A percentile compares a stretch with the other conserved stretches of the same genome.
phyloP scores from a whole-genome alignment of 30 jellyfish, hydroid and myxozoan genomes.

The Pelagia noctiluca region DNA sequence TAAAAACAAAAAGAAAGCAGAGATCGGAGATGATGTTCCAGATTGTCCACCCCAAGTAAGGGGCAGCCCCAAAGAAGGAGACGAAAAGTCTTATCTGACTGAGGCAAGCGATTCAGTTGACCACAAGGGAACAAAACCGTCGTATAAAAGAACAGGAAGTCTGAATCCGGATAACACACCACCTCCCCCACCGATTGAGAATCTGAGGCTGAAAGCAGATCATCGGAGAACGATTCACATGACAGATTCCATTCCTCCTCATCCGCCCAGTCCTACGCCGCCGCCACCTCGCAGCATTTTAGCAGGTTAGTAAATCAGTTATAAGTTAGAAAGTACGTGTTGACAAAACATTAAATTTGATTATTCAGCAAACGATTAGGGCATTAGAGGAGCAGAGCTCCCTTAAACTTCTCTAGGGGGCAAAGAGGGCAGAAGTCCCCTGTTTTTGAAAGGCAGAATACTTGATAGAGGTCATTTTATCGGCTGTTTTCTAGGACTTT shows the following conservation, averaged over 20 bases:
- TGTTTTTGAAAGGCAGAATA: too few species aligned
- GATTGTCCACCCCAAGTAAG: slow-evolving; percentile 1
- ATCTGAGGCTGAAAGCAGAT: slow-evolving; percentile 32
- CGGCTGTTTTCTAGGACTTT: too few species aligned
- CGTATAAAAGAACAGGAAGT: neutral
- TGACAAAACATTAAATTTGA: too few species aligned
- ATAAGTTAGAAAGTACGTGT: neutral
- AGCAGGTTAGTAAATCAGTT: neutral
- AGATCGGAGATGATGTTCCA: neutral
- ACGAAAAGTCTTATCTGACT: slow-evolving; percentile 5
- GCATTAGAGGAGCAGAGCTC: too few species aligned
- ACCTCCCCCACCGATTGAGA: slow-evolving; percentile 74
- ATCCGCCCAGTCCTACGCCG: neutral
- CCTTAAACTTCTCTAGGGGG: too few species aligned
- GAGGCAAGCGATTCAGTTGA: neutral
- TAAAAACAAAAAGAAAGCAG: neutral
- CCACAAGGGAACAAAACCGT: neutral
- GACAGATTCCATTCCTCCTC: slow-evolving; percentile 16
- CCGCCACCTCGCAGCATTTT: neutral
- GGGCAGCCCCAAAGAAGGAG: slow-evolving; percentile 10
- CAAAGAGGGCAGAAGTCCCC: neutral
- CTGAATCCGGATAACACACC: slow-evolving; percentile 20
- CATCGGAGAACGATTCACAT: slow-evolving; percentile 39
- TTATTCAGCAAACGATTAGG: neutral
- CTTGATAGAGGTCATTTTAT: too few species aligned